Conservation (phyloP, 2,113 vertebrate genomes). For the Phrynosoma platyrhinos region DNA sequence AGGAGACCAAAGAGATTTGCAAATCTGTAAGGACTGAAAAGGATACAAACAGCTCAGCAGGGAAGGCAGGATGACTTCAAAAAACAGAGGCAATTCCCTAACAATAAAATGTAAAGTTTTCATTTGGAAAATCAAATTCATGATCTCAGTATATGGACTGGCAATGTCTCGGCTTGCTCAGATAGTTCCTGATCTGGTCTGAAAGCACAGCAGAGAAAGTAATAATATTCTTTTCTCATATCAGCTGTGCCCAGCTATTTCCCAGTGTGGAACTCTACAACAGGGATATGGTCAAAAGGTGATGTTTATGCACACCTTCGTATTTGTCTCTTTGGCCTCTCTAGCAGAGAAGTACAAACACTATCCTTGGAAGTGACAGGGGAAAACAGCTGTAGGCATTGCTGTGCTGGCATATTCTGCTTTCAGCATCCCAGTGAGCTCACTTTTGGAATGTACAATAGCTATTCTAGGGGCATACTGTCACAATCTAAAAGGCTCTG, state of each 20-base stretch:
- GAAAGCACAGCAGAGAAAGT: neutral
- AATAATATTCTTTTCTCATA: conserved; percentile 7
- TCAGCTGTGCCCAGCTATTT: neutral
- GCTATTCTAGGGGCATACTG: conserved; percentile 20
- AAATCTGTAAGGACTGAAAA: neutral
- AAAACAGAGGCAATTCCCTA: neutral
- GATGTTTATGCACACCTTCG: neutral
- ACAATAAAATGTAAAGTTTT: neutral
- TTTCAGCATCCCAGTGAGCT: conserved; percentile 18
- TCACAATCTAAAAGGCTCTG: conserved; percentile 3
- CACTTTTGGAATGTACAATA: conserved; percentile 24
- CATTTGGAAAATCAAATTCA: neutral
- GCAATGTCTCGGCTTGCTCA: neutral
- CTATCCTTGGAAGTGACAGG: conserved; percentile 8
- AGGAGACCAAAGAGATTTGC: no score
- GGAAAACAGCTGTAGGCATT: conserved; percentile 19
- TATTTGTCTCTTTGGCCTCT: conserved; percentile 11
- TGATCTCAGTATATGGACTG: neutral
- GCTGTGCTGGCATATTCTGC: conserved; percentile 12
- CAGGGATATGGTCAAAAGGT: conserved; percentile 19
- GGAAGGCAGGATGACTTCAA: neutral
- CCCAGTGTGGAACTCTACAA: neutral
- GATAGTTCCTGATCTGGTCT: neutral
- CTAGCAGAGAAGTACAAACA: conserved; percentile 11
- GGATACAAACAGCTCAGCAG: neutral